Evolutionary conservation across 2,113 vertebrate genomes (phyloP).

Genomic region (Aptenodytes forsteri): DNA sequence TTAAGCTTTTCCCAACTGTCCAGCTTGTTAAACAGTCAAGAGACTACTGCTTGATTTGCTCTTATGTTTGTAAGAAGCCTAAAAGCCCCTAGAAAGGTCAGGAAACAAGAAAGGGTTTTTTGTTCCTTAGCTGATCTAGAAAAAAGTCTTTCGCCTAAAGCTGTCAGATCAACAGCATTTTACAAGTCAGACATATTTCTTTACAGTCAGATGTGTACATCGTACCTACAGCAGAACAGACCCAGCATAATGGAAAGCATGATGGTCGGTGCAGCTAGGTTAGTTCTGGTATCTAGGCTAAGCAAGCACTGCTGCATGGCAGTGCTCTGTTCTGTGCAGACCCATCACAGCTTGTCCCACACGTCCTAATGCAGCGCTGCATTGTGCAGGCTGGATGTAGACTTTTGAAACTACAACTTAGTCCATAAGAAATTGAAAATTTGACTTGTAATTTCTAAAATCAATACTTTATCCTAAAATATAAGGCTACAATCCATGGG

Average conservation of each 20-base stretch:
- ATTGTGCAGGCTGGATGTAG: rapidly evolving
- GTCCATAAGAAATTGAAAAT: neutral
- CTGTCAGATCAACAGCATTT: neutral
- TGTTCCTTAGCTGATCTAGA: neutral
- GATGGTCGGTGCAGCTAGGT: rapidly evolving
- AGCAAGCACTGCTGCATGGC: rapidly evolving
- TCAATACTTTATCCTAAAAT: neutral
- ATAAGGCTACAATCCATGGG: neutral
- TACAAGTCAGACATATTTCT: neutral
- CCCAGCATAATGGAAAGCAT: rapidly evolving
- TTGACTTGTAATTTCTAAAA: neutral
- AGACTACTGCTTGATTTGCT: neutral
- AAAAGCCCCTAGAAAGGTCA: neutral
- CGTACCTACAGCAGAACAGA: rapidly evolving
- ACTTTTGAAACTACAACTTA: neutral
- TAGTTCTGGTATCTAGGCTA: neutral
- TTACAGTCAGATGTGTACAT: neutral
- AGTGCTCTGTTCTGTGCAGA: neutral
- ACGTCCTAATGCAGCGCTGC: rapidly evolving
- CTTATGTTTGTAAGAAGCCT: neutral
- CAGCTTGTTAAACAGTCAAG: neutral
- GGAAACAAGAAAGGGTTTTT: neutral
- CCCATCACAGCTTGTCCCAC: no score
- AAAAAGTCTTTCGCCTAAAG: neutral
- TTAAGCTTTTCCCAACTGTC: neutral